A percentile compares a stretch with the other conserved stretches of the same genome.
These are phyloP conservation scores for Zosterops pallidus DNA, from an alignment of 2,113 vertebrate species.

Conservation along the genomic window DNA sequence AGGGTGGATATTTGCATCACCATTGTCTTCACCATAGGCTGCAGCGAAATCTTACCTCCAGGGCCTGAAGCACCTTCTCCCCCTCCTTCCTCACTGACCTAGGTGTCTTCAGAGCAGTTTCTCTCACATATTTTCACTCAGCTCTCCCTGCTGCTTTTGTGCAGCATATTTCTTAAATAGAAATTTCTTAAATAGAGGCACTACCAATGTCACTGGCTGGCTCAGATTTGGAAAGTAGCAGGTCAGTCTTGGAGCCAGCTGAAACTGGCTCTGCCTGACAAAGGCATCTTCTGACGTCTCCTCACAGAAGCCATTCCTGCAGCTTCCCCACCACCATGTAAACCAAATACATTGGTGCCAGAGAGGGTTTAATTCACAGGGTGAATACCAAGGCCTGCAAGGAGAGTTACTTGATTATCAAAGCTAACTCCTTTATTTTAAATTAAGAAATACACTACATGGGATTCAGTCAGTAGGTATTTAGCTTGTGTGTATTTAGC, in stretches of 20 bases:
- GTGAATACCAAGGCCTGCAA: neutral
- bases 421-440: neutral
- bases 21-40: neutral
- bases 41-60: neutral
- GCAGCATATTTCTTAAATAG: neutral
- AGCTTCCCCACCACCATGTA: neutral
- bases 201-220: neutral
- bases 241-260: neutral
- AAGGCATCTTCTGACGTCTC: neutral
- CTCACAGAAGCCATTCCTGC: neutral
- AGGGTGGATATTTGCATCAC: neutral
- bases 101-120: neutral
- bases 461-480: neutral
- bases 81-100: neutral
- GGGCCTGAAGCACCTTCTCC: accelerated
- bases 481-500: neutral
- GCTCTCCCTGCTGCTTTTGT: neutral
- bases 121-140: neutral
- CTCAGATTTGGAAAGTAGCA: neutral
- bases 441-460: neutral
- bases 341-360: neutral
- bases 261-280: neutral
- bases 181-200: neutral
- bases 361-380: neutral
- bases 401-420: neutral